Conservation (phyloP, 2,113 vertebrate genomes). For the Pica pica region DNA sequence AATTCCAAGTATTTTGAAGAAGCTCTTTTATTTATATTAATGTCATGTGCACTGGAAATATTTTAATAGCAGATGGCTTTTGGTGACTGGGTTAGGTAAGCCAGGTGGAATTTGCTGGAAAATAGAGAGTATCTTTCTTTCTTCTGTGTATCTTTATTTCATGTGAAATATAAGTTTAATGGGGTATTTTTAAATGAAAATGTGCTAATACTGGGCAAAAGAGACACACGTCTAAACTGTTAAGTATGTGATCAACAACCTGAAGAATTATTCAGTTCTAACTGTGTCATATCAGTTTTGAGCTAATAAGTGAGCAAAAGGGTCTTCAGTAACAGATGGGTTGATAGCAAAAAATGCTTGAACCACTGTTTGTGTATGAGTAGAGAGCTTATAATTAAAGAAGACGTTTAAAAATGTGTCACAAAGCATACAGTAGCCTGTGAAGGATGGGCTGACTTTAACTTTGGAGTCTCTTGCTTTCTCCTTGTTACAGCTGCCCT, state of each 20-base stretch:
- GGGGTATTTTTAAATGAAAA: not conserved
- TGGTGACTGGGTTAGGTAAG: not conserved
- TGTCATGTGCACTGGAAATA: not conserved
- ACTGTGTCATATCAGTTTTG: not conserved
- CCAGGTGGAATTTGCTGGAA: not conserved
- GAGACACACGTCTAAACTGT: not conserved
- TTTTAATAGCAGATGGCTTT: not conserved
- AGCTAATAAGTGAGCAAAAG: not conserved
- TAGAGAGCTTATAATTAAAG: not conserved
- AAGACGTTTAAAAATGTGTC: not conserved
- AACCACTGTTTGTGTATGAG: not conserved
- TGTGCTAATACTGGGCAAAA: not conserved
- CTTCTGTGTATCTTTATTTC: not conserved
- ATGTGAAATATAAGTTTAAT: not conserved
- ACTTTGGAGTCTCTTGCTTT: slow-evolving; percentile 13
- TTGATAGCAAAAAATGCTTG: not conserved
- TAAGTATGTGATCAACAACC: not conserved
- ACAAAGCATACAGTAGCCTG: not conserved
- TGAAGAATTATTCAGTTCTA: not conserved
- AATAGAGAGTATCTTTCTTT: not conserved
- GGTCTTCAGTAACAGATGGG: not conserved
- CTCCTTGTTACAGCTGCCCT: slow-evolving; percentile 25
- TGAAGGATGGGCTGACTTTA: slow-evolving; percentile 9
- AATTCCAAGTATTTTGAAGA: not conserved
- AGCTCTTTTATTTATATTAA: not conserved